phyloP scores from a whole-genome alignment of 1,140 invertebrate species.

The Hycleus cichorii region DNA sequence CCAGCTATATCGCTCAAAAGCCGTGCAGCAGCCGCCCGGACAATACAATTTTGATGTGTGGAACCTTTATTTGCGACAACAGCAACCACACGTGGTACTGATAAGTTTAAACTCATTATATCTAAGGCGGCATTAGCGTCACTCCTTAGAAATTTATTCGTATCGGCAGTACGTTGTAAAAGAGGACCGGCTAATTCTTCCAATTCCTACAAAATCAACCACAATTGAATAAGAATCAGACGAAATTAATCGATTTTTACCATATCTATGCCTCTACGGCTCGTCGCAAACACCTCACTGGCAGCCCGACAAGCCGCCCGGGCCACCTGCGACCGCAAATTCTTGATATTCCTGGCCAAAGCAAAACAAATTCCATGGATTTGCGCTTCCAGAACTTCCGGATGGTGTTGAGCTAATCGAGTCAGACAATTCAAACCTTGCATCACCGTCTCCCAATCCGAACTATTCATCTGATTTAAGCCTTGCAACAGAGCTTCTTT shows the following conservation, averaged over 20 bases:
- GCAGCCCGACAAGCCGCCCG: slow-evolving; percentile 74
- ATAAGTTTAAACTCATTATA: slow-evolving; percentile 66
- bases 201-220: slow-evolving; percentile 56
- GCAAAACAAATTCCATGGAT: slow-evolving; percentile 59
- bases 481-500: slow-evolving; percentile 56
- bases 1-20: slow-evolving; percentile 64
- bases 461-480: slow-evolving; percentile 57
- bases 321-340: slow-evolving; percentile 84
- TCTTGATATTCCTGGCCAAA: slow-evolving; percentile 71
- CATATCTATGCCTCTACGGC: slow-evolving; percentile 66
- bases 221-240: neutral
- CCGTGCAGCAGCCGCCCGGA: slow-evolving; percentile 71
- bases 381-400: slow-evolving; percentile 52
- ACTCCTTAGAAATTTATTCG: slow-evolving; percentile 82
- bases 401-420: slow-evolving; percentile 63
- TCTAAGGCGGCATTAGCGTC: slow-evolving; percentile 79
- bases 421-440: slow-evolving; percentile 67
- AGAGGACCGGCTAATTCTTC: slow-evolving; percentile 76
- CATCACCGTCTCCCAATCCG: slow-evolving; percentile 73
- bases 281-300: slow-evolving; percentile 64
- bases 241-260: slow-evolving; percentile 45
- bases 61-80: slow-evolving; percentile 48
- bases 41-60: slow-evolving; percentile 78
- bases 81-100: slow-evolving; percentile 47
- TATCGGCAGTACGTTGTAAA: slow-evolving; percentile 82